Evolutionary conservation across 35 echinoderm and acorn worm species (phyloP).

Genomic region (Chiridota heheva): DNA sequence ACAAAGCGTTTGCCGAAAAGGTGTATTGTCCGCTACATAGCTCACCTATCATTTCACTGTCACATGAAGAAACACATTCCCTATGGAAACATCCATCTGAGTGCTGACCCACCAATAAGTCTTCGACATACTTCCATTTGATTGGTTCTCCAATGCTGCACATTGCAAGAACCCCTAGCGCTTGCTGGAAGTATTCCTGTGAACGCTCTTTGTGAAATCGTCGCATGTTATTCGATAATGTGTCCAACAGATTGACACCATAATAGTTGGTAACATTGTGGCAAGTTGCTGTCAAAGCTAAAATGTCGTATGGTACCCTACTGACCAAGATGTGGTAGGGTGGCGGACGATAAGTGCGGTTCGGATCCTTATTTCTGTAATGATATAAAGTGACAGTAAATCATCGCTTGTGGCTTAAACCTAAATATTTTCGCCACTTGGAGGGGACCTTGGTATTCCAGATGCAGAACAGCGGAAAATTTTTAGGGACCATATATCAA

Average conservation of each 20-base stretch:
- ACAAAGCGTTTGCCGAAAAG: too few relatives aligned
- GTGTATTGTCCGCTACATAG: too few relatives aligned
- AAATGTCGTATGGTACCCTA: conserved; percentile 32
- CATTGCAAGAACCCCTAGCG: conserved; percentile 10
- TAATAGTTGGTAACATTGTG: conserved; percentile 12
- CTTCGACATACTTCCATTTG: conserved; percentile 28
- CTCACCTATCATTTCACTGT: conserved; percentile 29
- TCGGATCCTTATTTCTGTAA: too few relatives aligned
- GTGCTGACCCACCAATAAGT: conserved; percentile 16
- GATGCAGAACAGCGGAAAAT: too few relatives aligned
- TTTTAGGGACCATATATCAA: too few relatives aligned
- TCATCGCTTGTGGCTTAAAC: too few relatives aligned
- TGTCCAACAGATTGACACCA: conserved; percentile 9
- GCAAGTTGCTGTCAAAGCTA: conserved; percentile 25
- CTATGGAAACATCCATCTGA: conserved; percentile 34
- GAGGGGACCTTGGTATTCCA: too few relatives aligned
- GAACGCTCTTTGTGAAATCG: conserved; percentile 27
- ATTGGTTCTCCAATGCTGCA: conserved; percentile 22
- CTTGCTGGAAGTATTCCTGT: conserved; percentile 18
- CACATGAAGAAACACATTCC: neutral
- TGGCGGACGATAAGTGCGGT: too few relatives aligned
- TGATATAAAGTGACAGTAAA: too few relatives aligned
- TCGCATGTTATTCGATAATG: neutral
- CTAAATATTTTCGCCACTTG: too few relatives aligned
- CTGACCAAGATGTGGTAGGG: neutral